A percentile compares a stretch with the other conserved stretches of the same genome.
These are phyloP conservation scores for Neotoma lepida DNA, from an alignment of 2,113 vertebrate species.

Conservation along the genomic window DNA sequence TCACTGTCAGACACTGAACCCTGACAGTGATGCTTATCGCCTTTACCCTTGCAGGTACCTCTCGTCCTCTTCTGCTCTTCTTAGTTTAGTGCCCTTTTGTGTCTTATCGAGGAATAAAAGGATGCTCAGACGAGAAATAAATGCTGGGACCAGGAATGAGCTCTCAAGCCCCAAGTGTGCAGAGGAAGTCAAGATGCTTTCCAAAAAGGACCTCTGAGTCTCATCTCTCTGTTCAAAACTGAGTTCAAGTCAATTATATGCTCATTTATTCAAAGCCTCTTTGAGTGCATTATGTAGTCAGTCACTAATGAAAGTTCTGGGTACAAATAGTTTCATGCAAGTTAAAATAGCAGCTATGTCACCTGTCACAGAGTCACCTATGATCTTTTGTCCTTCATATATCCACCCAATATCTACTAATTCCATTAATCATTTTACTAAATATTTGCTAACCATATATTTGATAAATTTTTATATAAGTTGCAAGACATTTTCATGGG, in stretches of 20 bases:
- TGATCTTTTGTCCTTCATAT: not conserved
- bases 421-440: not conserved
- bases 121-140: slow-evolving; percentile 2
- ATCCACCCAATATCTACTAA: not conserved
- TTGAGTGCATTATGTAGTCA: not conserved
- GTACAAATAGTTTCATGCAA: not conserved
- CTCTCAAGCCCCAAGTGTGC: not conserved
- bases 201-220: not conserved
- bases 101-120: not conserved
- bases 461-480: not conserved
- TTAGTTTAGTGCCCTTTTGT: not conserved
- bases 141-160: not conserved
- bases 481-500: not conserved
- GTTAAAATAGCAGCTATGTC: not conserved
- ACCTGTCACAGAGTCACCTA: not conserved
- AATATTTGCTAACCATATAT: not conserved
- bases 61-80: not conserved
- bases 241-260: not conserved
- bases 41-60: slow-evolving; percentile 59
- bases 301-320: not conserved
- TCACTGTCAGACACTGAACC: slow-evolving; percentile 58
- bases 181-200: not conserved
- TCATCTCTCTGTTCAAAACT: not conserved
- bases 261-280: not conserved
- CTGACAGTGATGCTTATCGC: slow-evolving; percentile 68